These are phyloP conservation scores for Ethmia dodecea DNA, from an alignment of 2,888 invertebrate species.

Conservation along the genomic window DNA sequence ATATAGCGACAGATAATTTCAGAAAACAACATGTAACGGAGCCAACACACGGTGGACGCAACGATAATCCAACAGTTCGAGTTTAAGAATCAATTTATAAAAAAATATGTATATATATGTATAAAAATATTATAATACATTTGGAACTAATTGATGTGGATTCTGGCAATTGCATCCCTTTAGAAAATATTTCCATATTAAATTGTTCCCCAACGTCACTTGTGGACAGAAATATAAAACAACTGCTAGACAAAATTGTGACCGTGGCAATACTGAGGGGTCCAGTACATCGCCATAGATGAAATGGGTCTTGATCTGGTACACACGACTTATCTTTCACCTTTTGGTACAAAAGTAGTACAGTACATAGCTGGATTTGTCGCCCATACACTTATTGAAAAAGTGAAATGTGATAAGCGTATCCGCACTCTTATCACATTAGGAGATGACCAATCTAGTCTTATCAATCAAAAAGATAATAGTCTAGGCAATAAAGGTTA, in stretches of 20 bases:
- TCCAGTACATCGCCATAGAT: no score
- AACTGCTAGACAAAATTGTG: constrained; percentile 1
- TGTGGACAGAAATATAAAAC: constrained; percentile 3
- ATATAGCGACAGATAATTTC: not conserved
- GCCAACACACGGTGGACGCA: constrained; percentile 1
- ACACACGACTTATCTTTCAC: no score
- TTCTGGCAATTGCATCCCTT: constrained; percentile 3
- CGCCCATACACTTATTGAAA: not conserved
- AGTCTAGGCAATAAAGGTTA: no score
- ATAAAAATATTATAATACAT: constrained; percentile 7
- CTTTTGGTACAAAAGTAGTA: no score
- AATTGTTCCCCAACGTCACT: constrained; percentile 4
- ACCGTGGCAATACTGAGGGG: not conserved
- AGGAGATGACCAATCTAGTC: not conserved
- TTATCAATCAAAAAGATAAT: not conserved
- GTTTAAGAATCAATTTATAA: no score
- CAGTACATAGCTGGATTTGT: no score
- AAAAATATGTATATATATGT: constrained; percentile 1
- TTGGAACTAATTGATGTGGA: constrained; percentile 3
- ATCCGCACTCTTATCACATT: not conserved
- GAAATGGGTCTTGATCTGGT: no score
- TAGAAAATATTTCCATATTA: constrained; percentile 5
- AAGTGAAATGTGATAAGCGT: not conserved
- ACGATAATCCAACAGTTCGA: constrained; percentile 6
- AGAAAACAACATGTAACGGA: constrained; percentile 4